A percentile compares a stretch with the other conserved stretches of the same genome.
Evolutionary conservation across 2,888 invertebrate species (phyloP).

Genomic region (Diploptera punctata): DNA sequence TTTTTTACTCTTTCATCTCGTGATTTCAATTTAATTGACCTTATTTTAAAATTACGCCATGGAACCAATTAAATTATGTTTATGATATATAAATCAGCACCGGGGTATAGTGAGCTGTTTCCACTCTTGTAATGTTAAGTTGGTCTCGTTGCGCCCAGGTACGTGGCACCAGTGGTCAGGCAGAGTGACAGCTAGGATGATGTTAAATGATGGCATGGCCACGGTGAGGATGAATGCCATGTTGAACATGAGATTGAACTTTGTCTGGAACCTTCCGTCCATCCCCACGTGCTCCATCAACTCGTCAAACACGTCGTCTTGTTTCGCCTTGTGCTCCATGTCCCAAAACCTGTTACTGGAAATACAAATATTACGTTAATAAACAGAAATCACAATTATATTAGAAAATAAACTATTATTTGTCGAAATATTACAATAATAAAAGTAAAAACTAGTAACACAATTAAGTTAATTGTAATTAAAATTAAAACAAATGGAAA

Average conservation of each 20-base stretch:
- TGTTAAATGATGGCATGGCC: conserved; percentile 61
- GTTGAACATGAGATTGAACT: conserved; percentile 59
- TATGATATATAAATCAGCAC: too few relatives aligned
- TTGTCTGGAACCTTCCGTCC: conserved; percentile 55
- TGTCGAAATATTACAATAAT: too few relatives aligned
- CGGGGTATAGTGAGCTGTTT: conserved; percentile 60
- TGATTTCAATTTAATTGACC: too few relatives aligned
- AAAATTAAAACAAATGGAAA: too few relatives aligned
- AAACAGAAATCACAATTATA: too few relatives aligned
- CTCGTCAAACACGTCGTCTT: conserved; percentile 29
- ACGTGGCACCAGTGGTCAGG: conserved; percentile 66
- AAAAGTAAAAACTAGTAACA: too few relatives aligned
- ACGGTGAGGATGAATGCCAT: conserved; percentile 56
- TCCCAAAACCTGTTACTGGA: neutral
- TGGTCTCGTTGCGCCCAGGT: conserved; percentile 58
- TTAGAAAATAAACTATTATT: too few relatives aligned
- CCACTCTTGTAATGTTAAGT: conserved; percentile 59
- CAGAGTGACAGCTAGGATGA: conserved; percentile 60
- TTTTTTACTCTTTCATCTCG: too few relatives aligned
- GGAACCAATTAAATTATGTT: too few relatives aligned
- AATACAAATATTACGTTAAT: too few relatives aligned
- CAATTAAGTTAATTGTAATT: too few relatives aligned
- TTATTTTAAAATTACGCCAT: too few relatives aligned
- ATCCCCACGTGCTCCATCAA: conserved; percentile 36
- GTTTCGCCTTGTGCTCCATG: conserved; percentile 2